Percentiles rank a stretch among this genome's conserved stretches.
These are phyloP conservation scores for Pomatorhinus ruficollis DNA, from an alignment of 2,113 vertebrate genomes.

Conservation along the genomic window DNA sequence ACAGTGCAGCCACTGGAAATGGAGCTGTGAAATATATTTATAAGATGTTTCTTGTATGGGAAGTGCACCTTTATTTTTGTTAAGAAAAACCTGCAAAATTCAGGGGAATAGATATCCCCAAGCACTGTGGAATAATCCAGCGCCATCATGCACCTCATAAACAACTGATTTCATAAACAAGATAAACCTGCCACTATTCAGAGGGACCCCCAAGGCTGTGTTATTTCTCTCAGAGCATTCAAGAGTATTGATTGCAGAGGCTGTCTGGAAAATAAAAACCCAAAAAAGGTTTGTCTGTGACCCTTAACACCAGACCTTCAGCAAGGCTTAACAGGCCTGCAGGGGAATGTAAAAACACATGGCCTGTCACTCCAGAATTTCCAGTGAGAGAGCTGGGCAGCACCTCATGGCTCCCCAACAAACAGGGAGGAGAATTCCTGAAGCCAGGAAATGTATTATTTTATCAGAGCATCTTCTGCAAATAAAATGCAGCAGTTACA, in stretches of 20 bases:
- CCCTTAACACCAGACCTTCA: neutral
- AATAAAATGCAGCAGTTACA: neutral
- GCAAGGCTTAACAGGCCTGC: neutral
- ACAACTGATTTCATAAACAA: neutral
- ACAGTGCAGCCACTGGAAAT: conserved; percentile 54
- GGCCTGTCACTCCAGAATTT: neutral
- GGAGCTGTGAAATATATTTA: conserved; percentile 64
- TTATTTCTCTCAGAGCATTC: neutral
- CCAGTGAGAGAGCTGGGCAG: neutral
- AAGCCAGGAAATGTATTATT: neutral
- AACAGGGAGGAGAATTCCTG: neutral
- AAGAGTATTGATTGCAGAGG: neutral
- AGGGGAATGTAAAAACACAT: neutral
- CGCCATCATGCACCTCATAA: neutral
- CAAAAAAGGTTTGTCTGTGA: neutral
- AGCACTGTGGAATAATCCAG: conserved; percentile 25
- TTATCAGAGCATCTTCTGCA: neutral
- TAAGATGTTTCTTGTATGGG: conserved; percentile 50
- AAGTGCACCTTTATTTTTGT: conserved; percentile 29
- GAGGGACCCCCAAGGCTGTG: neutral
- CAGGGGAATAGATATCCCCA: neutral
- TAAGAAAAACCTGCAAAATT: conserved; percentile 49
- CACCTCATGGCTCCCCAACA: neutral
- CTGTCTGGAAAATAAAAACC: neutral
- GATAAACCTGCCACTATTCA: neutral